These are phyloP conservation scores for Callosobruchus maculatus DNA, from an alignment of 2,888 invertebrate genomes.

Conservation along the genomic window DNA sequence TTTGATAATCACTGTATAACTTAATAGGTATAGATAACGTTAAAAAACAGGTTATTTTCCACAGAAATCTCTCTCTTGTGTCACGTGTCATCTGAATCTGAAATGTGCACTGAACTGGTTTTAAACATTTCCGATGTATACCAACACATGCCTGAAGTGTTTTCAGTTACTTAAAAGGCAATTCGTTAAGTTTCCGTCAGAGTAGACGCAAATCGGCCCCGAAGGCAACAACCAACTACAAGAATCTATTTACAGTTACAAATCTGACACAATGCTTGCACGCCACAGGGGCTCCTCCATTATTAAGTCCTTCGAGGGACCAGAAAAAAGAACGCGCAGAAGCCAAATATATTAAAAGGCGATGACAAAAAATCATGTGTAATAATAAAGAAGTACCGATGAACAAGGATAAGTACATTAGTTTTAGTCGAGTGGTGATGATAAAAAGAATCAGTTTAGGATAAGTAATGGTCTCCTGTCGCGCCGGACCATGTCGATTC, in stretches of 20 bases:
- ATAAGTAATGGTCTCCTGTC: slow-evolving; percentile 48
- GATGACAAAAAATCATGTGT: slow-evolving; percentile 29
- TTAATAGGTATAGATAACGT: too few relatives aligned
- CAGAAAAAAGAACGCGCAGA: slow-evolving; percentile 6
- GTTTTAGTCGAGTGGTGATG: slow-evolving; percentile 43
- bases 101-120: too few relatives aligned
- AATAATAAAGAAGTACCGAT: slow-evolving; percentile 26
- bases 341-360: slow-evolving; percentile 25
- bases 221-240: not conserved
- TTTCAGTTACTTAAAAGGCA: not conserved
- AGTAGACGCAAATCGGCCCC: not conserved
- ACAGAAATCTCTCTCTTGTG: too few relatives aligned
- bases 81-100: too few relatives aligned
- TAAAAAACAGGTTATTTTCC: too few relatives aligned
- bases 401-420: slow-evolving; percentile 43
- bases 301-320: not conserved
- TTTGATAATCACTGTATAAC: too few relatives aligned
- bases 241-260: not conserved
- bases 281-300: not conserved
- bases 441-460: slow-evolving; percentile 49
- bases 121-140: not conserved
- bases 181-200: not conserved
- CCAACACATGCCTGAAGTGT: not conserved
- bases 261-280: not conserved
- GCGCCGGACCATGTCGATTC: slow-evolving; percentile 37